phyloP scores from a whole-genome alignment of 2,797 vertebrate genomes.

The Acridotheres tristis region DNA sequence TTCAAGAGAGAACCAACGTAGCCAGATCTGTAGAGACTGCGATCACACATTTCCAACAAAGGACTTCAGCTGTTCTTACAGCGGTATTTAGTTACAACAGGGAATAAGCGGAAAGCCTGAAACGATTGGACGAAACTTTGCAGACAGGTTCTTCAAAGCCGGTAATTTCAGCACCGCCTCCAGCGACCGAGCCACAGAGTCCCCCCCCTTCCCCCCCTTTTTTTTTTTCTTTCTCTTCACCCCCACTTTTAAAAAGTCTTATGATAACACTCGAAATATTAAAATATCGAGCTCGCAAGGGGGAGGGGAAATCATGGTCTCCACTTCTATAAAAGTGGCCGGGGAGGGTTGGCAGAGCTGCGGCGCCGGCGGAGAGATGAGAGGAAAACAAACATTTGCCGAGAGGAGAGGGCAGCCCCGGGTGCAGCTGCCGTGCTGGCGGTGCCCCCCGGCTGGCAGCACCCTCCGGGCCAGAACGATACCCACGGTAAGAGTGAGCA shows the following conservation, averaged over 20 bases:
- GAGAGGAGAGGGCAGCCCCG: neutral
- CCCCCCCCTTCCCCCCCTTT: fast-evolving
- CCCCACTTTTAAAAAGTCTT: constrained; percentile 43
- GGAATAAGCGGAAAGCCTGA: constrained; percentile 88
- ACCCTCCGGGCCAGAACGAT: neutral
- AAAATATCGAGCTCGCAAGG: constrained; percentile 14
- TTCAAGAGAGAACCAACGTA: constrained; percentile 93
- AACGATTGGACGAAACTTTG: constrained; percentile 89
- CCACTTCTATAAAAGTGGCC: constrained; percentile 48
- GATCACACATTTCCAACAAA: constrained; percentile 96
- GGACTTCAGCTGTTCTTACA: constrained; percentile 78
- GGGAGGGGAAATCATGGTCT: constrained; percentile 52
- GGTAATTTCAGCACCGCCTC: constrained; percentile 86
- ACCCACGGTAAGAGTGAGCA: neutral
- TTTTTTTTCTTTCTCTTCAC: neutral
- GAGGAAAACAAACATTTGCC: constrained; percentile 20
- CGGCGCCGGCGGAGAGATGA: neutral
- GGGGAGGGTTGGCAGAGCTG: neutral
- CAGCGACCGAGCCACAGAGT: constrained; percentile 63
- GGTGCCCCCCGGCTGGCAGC: neutral
- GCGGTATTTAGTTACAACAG: constrained; percentile 89
- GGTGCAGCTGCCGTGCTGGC: neutral
- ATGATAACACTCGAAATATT: constrained; percentile 73
- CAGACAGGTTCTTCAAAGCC: constrained; percentile 77
- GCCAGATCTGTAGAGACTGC: constrained; percentile 92